Evolutionary conservation across 2,797 vertebrate genomes (phyloP), one percentile per base, ranked within the genome.

Genomic region (Sebastes trivittatus): DNA sequence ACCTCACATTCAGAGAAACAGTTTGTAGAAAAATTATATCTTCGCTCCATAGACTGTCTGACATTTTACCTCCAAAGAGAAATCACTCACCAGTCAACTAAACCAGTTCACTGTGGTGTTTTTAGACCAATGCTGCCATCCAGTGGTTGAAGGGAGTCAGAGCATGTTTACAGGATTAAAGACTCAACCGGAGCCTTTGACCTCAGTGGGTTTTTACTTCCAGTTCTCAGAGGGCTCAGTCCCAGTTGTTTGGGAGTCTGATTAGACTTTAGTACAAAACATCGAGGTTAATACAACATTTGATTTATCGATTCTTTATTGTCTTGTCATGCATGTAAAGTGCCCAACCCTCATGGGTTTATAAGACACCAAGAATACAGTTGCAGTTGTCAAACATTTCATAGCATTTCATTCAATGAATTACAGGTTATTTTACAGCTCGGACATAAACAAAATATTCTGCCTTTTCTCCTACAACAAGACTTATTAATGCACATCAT

Each of bases 51-150:
- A 6, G 2, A 11, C 23, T 66, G 64, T 60, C 7, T 8, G 29
- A 11, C 2, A 4, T 11, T 54, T 29, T 11, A 54, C 30, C 16
- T 36, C 14, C 22, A 14, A 9, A 34, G 55, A 13, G 22, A 8
- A 13, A 52, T n/a, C 27, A 1, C 13, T 67, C 27, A 3, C 20
- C 23, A 25, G 74, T 25, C 46, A 2, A 1, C 11, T 4, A 11
- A 32, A 5, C n/a, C 0, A 2, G 2, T 11, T 23, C n/a, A n/a
- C 6, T 0, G 11, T 64, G 22, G 29, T 13, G 10, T 65, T 65
- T 72, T 11, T 77, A 3, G 27, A 42, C 1, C 29, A 63, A 82
- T 88, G 88, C 91, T 86, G 74, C 88, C 92, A 78, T 9, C 92
- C 22, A 46, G 86, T 75, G 93, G 87, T 6, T 2, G 11, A 62